Base-by-base conservation (phyloP, 1,140 invertebrate species). In the Myzus persicae region DNA sequence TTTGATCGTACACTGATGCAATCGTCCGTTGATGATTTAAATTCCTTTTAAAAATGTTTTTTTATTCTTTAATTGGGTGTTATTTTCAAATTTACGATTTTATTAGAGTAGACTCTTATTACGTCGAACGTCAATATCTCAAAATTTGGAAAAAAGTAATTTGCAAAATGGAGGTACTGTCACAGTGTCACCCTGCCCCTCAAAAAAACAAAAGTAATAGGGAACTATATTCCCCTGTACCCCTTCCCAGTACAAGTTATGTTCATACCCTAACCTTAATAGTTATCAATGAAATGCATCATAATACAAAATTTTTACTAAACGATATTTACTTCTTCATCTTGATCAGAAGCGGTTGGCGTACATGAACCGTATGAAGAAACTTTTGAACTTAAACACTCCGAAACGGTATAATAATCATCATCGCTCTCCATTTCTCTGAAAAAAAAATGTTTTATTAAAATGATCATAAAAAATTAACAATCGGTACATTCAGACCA, bases 381-480 rank as follows among this genome's bases (percentile, higher is more conserved):
- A n/a, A 93, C 91, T 54, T 93, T 93, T 51, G 91, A 93, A 31
- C 91, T 93, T n/a, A 93, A 40, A 26, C 91, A 84, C 36, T 93
- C 91, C 36, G 91, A 93, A 40, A 93, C 91, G 18, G 91, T 76
- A 54, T 93, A 93, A n/a, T 93, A 93, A n/a, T 93, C 91, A 31
- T 93, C 91, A 40, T 93, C 91, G 22, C 91, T 93, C n/a, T 91
- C 91, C 91, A 93, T 93, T 42, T 24, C 38, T 54, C 91, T 93
- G 24, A 31, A 93, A 92, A 46, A 38, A 8, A 84, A 81, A 59
- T 26, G 3, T 67, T 5, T 18, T 18, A 67, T 14, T 18, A 59
- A 31, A 42, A 31, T 76, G 11, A 40, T 20, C 18, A 40, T 24
- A 82, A 81, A 82, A 22, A 82, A 38, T 20, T 81, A 81, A 38